A percentile compares a stretch with the other conserved stretches of the same genome.
These are phyloP conservation scores for Calameuta idolon DNA, from an alignment of 2,888 invertebrate genomes.

Conservation along the genomic window DNA sequence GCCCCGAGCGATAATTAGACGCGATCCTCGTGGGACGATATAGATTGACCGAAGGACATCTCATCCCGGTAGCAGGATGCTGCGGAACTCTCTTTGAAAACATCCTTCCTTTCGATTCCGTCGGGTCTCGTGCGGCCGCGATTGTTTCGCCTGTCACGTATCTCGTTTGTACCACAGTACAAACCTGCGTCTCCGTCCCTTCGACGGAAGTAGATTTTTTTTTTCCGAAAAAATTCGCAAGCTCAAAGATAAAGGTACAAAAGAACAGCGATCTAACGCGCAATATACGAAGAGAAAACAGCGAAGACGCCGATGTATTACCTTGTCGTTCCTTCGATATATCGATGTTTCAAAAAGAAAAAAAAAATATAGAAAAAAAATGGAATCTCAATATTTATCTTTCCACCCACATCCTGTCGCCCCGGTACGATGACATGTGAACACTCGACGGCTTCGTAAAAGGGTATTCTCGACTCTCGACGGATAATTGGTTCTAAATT, in stretches of 20 bases:
- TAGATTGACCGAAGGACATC: neutral
- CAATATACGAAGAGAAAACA: neutral
- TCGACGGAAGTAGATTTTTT: neutral
- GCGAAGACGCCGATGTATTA: neutral
- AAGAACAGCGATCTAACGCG: neutral
- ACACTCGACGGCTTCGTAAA: slow-evolving; percentile 16
- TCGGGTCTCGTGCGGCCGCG: neutral
- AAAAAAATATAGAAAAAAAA: slow-evolving; percentile 5
- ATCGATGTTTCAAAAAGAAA: neutral
- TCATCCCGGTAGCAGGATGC: neutral
- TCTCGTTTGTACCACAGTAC: neutral
- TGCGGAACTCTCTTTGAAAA: neutral
- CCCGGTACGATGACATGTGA: slow-evolving; percentile 20
- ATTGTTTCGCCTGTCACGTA: neutral
- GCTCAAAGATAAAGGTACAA: neutral
- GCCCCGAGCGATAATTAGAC: neutral
- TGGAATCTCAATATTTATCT: slow-evolving; percentile 57
- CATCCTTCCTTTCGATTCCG: neutral
- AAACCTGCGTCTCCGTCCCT: neutral
- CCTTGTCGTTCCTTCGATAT: neutral
- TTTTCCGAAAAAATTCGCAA: neutral
- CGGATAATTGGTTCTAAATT: slow-evolving; percentile 46
- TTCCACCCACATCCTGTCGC: slow-evolving; percentile 41
- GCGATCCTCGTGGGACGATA: neutral
- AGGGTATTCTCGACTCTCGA: slow-evolving; percentile 20